Conservation (phyloP, 2,797 vertebrate species). For the Antrozous pallidus region DNA sequence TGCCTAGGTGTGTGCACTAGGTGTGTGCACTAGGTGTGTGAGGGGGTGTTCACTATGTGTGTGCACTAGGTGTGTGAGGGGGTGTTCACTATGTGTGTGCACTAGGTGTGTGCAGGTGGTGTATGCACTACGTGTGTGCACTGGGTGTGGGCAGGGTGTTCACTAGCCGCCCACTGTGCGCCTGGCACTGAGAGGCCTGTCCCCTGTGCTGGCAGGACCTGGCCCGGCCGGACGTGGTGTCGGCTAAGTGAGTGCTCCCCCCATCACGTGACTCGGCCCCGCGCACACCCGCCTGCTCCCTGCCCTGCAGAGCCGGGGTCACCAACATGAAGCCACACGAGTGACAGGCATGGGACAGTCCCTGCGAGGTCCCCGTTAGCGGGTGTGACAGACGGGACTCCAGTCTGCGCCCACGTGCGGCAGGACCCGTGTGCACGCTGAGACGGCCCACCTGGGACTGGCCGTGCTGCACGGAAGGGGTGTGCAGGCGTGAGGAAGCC, state of each 20-base stretch:
- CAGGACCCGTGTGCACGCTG: rapidly evolving
- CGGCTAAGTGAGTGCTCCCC: too few species aligned
- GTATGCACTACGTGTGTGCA: too few species aligned
- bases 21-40: not conserved
- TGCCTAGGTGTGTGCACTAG: not conserved
- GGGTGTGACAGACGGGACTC: rapidly evolving
- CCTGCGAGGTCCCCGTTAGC: not conserved
- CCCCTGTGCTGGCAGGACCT: not conserved
- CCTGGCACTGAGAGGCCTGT: not conserved
- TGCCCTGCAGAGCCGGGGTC: too few species aligned
- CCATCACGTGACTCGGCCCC: not conserved
- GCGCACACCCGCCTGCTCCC: too few species aligned
- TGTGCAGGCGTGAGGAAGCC: not conserved
- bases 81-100: too few species aligned
- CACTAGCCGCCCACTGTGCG: not conserved
- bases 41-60: too few species aligned
- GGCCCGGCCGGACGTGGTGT: not conserved
- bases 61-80: too few species aligned
- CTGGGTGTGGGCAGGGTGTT: too few species aligned
- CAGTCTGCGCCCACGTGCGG: not conserved
- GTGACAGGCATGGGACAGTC: not conserved
- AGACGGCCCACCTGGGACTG: rapidly evolving
- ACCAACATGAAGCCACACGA: too few species aligned
- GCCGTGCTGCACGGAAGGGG: not conserved
- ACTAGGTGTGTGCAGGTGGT: too few species aligned